phyloP scores from a whole-genome alignment of 1,140 invertebrate genomes.

The Druon quercuslanigerum region DNA sequence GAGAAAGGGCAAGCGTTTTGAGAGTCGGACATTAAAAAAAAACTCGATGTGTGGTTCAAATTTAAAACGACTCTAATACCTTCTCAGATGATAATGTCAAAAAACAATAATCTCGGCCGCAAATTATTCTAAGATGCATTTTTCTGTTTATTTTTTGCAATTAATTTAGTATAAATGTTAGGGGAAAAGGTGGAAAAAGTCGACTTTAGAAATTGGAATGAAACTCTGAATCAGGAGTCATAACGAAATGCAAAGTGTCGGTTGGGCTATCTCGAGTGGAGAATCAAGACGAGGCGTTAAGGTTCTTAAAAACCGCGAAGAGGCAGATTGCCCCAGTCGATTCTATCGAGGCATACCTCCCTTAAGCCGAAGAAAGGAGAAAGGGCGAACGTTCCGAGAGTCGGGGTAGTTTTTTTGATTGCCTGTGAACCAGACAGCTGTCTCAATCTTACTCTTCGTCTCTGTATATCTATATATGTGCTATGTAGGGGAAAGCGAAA shows the following conservation, averaged over 20 bases:
- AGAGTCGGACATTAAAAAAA: too few relatives aligned
- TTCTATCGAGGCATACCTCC: constrained; percentile 36
- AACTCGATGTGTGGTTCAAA: too few relatives aligned
- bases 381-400: constrained; percentile 42
- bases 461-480: not conserved
- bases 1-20: constrained; percentile 39
- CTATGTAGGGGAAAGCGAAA: not conserved
- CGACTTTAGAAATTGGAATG: constrained; percentile 45
- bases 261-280: constrained; percentile 52
- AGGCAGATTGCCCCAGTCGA: constrained; percentile 57
- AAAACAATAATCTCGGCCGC: too few relatives aligned
- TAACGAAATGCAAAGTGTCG: constrained; percentile 65
- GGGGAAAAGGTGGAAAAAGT: constrained; percentile 36
- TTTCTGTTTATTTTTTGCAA: not conserved
- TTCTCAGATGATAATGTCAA: too few relatives aligned
- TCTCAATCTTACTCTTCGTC: constrained; percentile 41
- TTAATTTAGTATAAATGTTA: not conserved
- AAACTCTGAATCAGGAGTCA: constrained; percentile 49
- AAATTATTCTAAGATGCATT: not conserved
- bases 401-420: constrained; percentile 57
- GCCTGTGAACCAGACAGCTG: constrained; percentile 57
- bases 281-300: constrained; percentile 62
- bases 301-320: constrained; percentile 73
- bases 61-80: too few relatives aligned
- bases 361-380: constrained; percentile 58